phyloP scores from a whole-genome alignment of 2,797 vertebrate genomes.

The Antennarius maculatus region DNA sequence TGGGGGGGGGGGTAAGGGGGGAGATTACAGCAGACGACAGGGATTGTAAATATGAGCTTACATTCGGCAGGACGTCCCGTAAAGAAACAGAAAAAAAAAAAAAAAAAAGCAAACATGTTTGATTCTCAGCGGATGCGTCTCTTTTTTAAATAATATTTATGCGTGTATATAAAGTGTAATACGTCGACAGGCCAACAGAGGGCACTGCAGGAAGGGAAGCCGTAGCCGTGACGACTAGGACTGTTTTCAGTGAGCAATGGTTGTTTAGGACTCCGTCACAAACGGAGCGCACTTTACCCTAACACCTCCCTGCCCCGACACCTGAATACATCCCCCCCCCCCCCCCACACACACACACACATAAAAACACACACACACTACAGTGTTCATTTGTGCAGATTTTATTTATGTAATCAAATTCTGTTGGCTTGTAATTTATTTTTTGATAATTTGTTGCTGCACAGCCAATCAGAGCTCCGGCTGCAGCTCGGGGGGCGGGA shows the following conservation, averaged over 20 bases:
- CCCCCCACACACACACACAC: constrained; percentile 18
- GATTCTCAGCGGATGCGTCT: constrained; percentile 76
- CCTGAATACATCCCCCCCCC: constrained; percentile 10
- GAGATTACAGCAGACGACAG: constrained; percentile 55
- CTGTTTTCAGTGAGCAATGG: constrained; percentile 72
- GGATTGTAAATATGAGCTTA: constrained; percentile 76
- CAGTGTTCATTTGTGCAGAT: constrained; percentile 21
- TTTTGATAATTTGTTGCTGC: constrained; percentile 3
- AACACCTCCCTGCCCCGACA: constrained; percentile 31
- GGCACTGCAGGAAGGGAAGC: constrained; percentile 70
- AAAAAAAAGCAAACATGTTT: constrained; percentile 52
- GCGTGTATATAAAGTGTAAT: constrained; percentile 74
- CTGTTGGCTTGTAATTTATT: constrained; percentile 4
- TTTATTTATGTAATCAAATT: constrained; percentile 18
- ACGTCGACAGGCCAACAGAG: constrained; percentile 64
- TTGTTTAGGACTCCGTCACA: constrained; percentile 59
- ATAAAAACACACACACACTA: constrained; percentile 4
- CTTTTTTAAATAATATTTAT: constrained; percentile 67
- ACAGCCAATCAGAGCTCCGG: not conserved
- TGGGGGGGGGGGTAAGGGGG: constrained; percentile 5
- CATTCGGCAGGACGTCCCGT: constrained; percentile 77
- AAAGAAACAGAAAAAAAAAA: constrained; percentile 29
- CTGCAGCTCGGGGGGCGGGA: no score
- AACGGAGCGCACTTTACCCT: constrained; percentile 82
- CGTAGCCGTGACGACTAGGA: constrained; percentile 66